Evolutionary conservation across 92 coral and sea anemone genomes (phyloP).

Genomic region (Epizoanthus illoricatus): DNA sequence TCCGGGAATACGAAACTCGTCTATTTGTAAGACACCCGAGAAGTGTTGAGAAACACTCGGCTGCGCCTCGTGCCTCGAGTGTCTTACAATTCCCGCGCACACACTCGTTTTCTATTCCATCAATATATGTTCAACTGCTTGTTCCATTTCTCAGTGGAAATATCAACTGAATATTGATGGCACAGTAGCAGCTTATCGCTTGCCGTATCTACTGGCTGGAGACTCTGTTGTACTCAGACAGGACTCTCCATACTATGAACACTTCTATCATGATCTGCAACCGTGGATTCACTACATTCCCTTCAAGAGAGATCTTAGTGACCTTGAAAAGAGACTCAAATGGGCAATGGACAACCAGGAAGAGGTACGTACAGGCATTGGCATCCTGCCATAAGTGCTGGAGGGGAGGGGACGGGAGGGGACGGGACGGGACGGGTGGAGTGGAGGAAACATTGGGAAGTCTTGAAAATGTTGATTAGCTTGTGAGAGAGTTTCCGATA

Average conservation of each 20-base stretch:
- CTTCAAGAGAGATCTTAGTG: slow-evolving; percentile 87
- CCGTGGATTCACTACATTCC: slow-evolving; percentile 99
- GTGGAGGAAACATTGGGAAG: too few species aligned
- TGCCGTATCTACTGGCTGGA: slow-evolving; percentile 91
- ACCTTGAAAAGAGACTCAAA: slow-evolving; percentile 67
- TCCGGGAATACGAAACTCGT: too few species aligned
- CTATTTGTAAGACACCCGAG: too few species aligned
- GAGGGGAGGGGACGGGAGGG: too few species aligned
- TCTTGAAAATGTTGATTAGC: too few species aligned
- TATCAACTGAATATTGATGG: slow-evolving; percentile 94
- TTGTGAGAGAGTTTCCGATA: background rate
- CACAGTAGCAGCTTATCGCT: slow-evolving; percentile 94
- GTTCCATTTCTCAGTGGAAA: slow-evolving; percentile 68
- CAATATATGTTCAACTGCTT: background rate
- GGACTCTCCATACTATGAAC: slow-evolving; percentile 91
- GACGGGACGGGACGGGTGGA: too few species aligned
- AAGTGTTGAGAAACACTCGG: too few species aligned
- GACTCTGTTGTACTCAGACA: slow-evolving; percentile 89
- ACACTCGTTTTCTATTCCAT: too few species aligned
- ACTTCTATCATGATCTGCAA: slow-evolving; percentile 85
- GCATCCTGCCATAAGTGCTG: background rate
- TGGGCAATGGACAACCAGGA: slow-evolving; percentile 93
- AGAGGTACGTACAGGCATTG: slow-evolving; percentile 48
- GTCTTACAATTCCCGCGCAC: too few species aligned
- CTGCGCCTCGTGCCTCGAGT: too few species aligned